Evolutionary conservation across 1,140 invertebrate genomes (phyloP), one percentile per base, ranked within the genome.

Genomic region (Caenorhabditis brenneri): DNA sequence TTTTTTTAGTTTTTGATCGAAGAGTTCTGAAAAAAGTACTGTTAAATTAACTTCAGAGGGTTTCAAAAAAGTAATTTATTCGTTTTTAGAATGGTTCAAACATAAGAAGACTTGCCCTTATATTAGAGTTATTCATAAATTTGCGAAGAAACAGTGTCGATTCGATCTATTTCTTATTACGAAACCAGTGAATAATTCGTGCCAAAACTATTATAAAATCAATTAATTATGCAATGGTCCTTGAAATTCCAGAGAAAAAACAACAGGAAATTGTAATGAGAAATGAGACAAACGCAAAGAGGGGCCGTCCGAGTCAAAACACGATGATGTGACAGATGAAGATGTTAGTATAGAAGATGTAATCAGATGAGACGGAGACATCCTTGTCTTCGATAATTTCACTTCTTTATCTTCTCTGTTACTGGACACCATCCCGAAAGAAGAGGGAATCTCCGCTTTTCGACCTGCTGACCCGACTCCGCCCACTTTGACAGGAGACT

Each of bases 361-460:
- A 33, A 36, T 39, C 58, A 16, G 58, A 65, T 65, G 58, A 65
- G n/a, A 36, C 24, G 53, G n/a, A 58, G 58, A 74, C 65, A 36
- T 36, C 65, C 65, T 74, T 74, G 65, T 74, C 65, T 36, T 42
- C 65, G 65, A 74, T 74, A 74, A 74, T 74, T 74, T 74, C 65
- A 74, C 65, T 74, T 74, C 65, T 74, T 74, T 74, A 74, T 74
- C 65, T 74, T 74, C 65, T 74, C 65, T 74, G 65, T 74, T 74
- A 74, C 65, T 74, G 65, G 65, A 42, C 65, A 74, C 65, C 65
- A 24, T 74, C 65, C 29, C 36, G n/a, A 36, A 10, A 10, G 19
- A n/a, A n/a, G 31, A 65, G 49, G 33, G 53, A 53, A 53, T 36
- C 58, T 33, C 22, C 51, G 36, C 27, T 74, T 24, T 42, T 58